phyloP scores from a whole-genome alignment of 2,888 invertebrate genomes.

The Drosophila tripunctata region DNA sequence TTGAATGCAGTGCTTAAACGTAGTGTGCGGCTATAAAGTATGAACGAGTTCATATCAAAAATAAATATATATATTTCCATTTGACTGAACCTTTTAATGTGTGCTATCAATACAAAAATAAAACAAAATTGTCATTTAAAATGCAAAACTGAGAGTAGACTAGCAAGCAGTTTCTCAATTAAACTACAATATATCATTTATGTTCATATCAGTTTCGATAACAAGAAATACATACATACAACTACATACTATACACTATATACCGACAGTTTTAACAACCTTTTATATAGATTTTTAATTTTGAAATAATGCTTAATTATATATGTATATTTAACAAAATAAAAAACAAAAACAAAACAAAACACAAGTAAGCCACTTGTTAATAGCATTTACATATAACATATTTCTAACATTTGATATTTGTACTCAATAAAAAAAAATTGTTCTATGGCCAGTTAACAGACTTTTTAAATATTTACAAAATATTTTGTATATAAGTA shows the following conservation, averaged over 20 bases:
- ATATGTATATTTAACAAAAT: conserved; percentile 10
- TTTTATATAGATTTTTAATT: conserved; percentile 36
- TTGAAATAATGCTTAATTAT: conserved; percentile 32
- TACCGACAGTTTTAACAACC: conserved; percentile 41
- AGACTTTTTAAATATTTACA: conserved; percentile 77
- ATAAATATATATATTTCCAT: conserved; percentile 50
- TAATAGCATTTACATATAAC: conserved; percentile 54
- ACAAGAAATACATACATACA: conserved; percentile 20
- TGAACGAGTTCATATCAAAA: conserved; percentile 65
- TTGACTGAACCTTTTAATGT: conserved; percentile 67
- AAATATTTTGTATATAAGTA: conserved; percentile 80
- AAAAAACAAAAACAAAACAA: too few species aligned
- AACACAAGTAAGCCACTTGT: conserved; percentile 39
- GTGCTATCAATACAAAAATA: conserved; percentile 26
- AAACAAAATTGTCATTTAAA: conserved; percentile 62
- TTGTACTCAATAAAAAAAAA: conserved; percentile 20
- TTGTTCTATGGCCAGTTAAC: conserved; percentile 62
- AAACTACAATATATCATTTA: conserved; percentile 63
- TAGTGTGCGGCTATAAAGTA: conserved; percentile 39
- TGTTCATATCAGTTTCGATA: conserved; percentile 65
- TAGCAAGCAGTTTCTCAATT: conserved; percentile 47
- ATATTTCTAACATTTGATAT: conserved; percentile 42
- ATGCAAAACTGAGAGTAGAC: conserved; percentile 59
- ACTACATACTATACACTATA: conserved; percentile 4
- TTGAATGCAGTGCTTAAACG: conserved; percentile 9